Evolutionary conservation across 2,888 invertebrate genomes (phyloP), one percentile per base, ranked within the genome.

Genomic region (Meiosimyza platycephala): DNA sequence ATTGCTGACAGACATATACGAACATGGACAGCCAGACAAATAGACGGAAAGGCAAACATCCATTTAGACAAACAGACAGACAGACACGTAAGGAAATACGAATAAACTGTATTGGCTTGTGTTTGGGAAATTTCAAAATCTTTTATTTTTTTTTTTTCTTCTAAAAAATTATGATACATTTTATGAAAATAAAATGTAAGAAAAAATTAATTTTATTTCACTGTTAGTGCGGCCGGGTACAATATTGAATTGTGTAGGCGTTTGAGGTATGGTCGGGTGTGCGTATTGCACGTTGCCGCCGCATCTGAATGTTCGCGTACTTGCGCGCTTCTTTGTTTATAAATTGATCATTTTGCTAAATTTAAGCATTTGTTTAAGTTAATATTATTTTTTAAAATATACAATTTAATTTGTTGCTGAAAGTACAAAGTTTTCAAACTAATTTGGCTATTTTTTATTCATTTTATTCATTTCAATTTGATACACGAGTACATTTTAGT

Each of bases 331-430:
- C n/a, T 64, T 71, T 71, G 57, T 73, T 73, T 51, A 47, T 64
- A 69, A 48, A 73, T 73, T 69, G 59, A 73, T 73, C 73, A 69
- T 48, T 51, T 64, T 59, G 69, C 73, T 69, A 73, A 73, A 73
- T 73, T 73, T 73, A 73, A 64, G 63, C 64, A 52, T 73, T 69
- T 64, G 63, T 68, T 73, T 64, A 62, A 65, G 28, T 55, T 50
- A 55, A 28, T 64, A 13, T 12, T 64, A 18, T 48, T 54, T 51
- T 18, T 18, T 47, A 52, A n/a, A 51, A 15, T 16, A 15, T n/a
- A 51, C 7, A 64, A 64, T 48, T 48, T 64, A 64, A 64, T 64
- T 64, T 50, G 50, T 28, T 28, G 28, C 28, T 28, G 28, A 28
- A 28, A 28, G 3, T 40, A 47, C 48, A 33, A n/a, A 51, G 33